Conservation (phyloP, 1,140 invertebrate species). For the Drosophila persimilis region DNA sequence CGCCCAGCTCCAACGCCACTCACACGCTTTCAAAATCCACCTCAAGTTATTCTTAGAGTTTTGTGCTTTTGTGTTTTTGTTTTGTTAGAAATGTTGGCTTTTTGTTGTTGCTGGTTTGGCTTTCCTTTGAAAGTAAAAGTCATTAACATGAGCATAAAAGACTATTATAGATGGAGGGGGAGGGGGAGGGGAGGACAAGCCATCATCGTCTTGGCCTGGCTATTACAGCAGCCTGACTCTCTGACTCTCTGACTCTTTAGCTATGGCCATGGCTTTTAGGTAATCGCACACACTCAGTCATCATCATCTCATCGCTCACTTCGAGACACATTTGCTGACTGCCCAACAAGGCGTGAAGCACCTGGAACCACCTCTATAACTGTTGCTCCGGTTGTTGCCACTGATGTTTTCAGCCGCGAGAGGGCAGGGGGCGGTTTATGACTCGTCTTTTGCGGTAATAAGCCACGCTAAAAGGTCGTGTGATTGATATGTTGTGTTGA, state of each 20-base stretch:
- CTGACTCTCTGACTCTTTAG: slow-evolving; percentile 3
- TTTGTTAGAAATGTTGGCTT: slow-evolving; percentile 39
- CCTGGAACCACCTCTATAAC: slow-evolving; percentile 35
- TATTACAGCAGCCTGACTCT: slow-evolving; percentile 59
- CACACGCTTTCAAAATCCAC: slow-evolving; percentile 43
- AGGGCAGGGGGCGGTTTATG: slow-evolving; percentile 1
- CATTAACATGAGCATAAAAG: slow-evolving; percentile 63
- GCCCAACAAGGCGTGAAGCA: slow-evolving; percentile 79
- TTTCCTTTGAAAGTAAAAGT: slow-evolving; percentile 70
- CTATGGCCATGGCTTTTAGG: slow-evolving; percentile 51
- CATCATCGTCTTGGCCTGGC: slow-evolving; percentile 11
- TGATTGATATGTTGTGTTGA: slow-evolving; percentile 24
- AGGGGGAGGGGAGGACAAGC: slow-evolving; percentile 18
- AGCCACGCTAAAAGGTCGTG: slow-evolving; percentile 23
- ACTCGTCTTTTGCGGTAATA: slow-evolving; percentile 25
- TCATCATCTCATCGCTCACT: slow-evolving; percentile 25
- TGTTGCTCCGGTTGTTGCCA: slow-evolving; percentile 47
- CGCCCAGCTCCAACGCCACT: slow-evolving; percentile 13
- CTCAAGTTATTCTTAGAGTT: slow-evolving; percentile 26
- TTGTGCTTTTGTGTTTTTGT: slow-evolving; percentile 53
- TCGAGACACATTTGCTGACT: slow-evolving; percentile 38
- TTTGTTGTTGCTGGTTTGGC: slow-evolving; percentile 39
- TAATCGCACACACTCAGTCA: slow-evolving; percentile 50
- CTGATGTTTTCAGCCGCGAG: neutral
- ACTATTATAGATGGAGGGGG: slow-evolving; percentile 52